phyloP scores from a whole-genome alignment of 1,140 invertebrate genomes.

The Megalopta genalis region DNA sequence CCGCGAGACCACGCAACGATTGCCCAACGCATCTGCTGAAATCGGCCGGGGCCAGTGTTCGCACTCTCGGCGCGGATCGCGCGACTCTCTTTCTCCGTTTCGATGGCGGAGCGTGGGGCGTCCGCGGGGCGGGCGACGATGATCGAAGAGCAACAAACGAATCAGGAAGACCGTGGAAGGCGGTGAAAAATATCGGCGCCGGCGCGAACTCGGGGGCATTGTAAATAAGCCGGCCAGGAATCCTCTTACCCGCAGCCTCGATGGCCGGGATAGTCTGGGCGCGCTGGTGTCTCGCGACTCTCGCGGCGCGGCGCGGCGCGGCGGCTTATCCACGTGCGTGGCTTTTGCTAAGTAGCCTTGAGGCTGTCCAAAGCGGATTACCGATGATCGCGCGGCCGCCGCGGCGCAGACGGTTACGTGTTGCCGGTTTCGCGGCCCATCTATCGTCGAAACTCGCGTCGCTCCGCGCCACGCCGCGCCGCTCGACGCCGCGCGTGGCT shows the following conservation, averaged over 20 bases:
- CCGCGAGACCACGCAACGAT: no score
- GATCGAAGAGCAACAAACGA: background rate
- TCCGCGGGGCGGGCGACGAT: no score
- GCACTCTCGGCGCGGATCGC: no score
- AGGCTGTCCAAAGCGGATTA: slow-evolving; percentile 13
- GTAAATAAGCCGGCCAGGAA: slow-evolving; percentile 22
- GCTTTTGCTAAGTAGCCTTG: slow-evolving; percentile 47
- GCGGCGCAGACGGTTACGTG: background rate
- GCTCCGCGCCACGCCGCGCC: no score
- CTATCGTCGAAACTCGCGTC: no score
- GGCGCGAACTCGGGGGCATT: background rate
- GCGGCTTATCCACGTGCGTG: slow-evolving; percentile 38
- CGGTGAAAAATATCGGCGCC: background rate
- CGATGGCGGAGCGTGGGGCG: no score
- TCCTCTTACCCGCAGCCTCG: slow-evolving; percentile 28
- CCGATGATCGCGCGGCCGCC: slow-evolving; percentile 12
- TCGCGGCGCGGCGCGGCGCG: no score
- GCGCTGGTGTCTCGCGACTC: background rate
- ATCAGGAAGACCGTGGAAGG: slow-evolving; percentile 3
- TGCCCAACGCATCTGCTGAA: no score
- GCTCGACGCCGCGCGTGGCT: background rate
- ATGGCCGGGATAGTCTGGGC: background rate
- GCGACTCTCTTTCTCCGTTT: no score
- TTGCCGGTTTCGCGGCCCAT: no score
- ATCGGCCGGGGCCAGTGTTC: no score